These are phyloP conservation scores for Dendronephthya gigantea DNA, from an alignment of 64 coral and sea anemone genomes.

Conservation along the genomic window DNA sequence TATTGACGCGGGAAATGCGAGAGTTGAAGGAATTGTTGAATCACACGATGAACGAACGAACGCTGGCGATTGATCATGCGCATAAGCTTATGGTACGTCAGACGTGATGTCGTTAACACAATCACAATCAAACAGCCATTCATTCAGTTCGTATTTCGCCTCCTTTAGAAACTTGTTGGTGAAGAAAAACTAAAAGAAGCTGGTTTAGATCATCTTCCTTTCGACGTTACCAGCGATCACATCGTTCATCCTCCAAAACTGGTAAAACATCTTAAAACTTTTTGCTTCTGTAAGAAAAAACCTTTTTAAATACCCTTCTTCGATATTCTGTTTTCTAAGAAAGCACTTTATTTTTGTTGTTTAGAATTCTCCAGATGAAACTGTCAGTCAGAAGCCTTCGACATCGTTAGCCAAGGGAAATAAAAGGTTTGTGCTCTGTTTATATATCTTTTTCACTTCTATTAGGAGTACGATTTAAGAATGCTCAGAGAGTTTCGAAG, in stretches of 20 bases:
- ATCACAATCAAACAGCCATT: too few species aligned
- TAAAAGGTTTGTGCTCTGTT: not conserved
- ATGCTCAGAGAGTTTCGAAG: too few species aligned
- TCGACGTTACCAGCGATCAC: not conserved
- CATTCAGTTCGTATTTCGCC: not conserved
- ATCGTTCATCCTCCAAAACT: not conserved
- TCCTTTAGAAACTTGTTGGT: not conserved
- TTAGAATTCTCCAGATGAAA: conserved; percentile 1
- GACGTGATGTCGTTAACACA: too few species aligned
- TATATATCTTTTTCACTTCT: too few species aligned
- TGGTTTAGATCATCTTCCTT: not conserved
- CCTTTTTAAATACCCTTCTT: too few species aligned
- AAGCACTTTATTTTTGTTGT: not conserved
- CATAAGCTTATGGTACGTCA: conserved; percentile 7
- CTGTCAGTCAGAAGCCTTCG: not conserved
- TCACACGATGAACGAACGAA: conserved; percentile 3
- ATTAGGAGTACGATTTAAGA: too few species aligned
- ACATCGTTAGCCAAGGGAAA: not conserved
- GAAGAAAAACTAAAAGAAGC: not conserved
- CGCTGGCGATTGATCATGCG: not conserved
- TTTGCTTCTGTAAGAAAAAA: not conserved
- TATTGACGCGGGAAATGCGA: conserved; percentile 14
- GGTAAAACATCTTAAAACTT: not conserved
- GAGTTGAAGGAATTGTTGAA: not conserved
- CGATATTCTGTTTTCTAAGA: too few species aligned